Conservation (phyloP, 30 jellyfish, hydroid and myxozoan genomes). For the Turritopsis rubra region DNA sequence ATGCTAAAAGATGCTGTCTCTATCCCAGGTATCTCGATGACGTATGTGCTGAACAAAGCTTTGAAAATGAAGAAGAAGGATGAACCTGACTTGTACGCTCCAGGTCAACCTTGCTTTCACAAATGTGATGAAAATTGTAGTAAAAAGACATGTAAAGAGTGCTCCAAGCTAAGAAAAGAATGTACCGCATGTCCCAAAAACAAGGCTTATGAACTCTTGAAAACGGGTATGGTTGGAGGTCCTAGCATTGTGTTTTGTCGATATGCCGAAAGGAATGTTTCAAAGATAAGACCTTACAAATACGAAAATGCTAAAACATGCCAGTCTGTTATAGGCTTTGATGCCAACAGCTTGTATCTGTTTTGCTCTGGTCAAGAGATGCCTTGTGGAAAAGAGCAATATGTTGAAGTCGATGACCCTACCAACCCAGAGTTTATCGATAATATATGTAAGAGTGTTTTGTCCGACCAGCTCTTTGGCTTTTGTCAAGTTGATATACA, state of each 20-base stretch:
- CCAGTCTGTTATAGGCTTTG: constrained; percentile 21
- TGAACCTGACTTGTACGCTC: constrained; percentile 15
- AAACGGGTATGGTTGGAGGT: constrained; percentile 40
- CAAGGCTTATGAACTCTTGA: constrained; percentile 15
- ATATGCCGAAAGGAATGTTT: neutral
- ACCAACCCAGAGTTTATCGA: constrained; percentile 8
- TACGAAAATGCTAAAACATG: neutral
- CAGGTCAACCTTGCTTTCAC: constrained; percentile 1
- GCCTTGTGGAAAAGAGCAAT: constrained; percentile 40
- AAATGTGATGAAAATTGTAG: too few relatives aligned
- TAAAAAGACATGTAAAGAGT: neutral
- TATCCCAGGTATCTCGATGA: constrained; percentile 25
- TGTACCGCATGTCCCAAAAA: neutral
- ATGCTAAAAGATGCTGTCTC: constrained; percentile 10
- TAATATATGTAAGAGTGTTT: neutral
- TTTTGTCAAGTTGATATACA: constrained; percentile 4
- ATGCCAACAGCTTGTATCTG: constrained; percentile 24
- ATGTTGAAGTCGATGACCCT: constrained; percentile 1
- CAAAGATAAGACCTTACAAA: constrained; percentile 31
- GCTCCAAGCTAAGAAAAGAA: neutral
- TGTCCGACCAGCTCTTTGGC: neutral
- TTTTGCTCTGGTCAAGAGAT: constrained; percentile 28
- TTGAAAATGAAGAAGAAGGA: neutral
- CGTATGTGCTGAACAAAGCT: constrained; percentile 23
- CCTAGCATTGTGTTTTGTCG: constrained; percentile 23